A percentile compares a stretch with the other conserved stretches of the same genome.
Evolutionary conservation across 2,888 invertebrate genomes (phyloP).

Genomic region (Hipparchia semele): DNA sequence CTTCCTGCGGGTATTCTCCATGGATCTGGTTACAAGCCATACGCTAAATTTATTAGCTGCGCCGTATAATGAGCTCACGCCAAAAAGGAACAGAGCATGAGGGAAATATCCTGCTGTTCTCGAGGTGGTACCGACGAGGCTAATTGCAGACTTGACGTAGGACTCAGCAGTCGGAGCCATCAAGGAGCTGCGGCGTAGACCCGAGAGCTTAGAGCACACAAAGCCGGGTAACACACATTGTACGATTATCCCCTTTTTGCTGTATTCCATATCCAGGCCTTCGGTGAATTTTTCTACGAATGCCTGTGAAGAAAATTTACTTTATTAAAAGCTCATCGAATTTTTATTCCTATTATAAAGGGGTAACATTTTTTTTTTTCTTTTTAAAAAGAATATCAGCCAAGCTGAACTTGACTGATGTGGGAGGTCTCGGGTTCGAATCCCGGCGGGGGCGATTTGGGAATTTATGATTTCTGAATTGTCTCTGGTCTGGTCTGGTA

Average conservation of each 20-base stretch:
- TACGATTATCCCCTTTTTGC: constrained; percentile 87
- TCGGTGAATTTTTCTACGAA: constrained; percentile 92
- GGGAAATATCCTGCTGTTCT: constrained; percentile 90
- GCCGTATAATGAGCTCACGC: constrained; percentile 72
- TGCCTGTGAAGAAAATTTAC: constrained; percentile 77
- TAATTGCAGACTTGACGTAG: constrained; percentile 88
- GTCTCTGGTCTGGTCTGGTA: too few relatives aligned
- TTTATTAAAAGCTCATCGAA: neutral
- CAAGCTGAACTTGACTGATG: too few relatives aligned
- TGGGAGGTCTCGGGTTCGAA: too few relatives aligned
- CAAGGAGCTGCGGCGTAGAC: constrained; percentile 87
- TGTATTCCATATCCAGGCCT: constrained; percentile 90
- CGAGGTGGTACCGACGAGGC: constrained; percentile 86
- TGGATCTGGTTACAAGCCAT: constrained; percentile 85
- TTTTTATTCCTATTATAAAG: too few relatives aligned
- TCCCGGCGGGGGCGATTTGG: too few relatives aligned
- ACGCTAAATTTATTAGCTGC: constrained; percentile 81
- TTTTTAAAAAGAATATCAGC: too few relatives aligned
- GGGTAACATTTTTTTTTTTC: too few relatives aligned
- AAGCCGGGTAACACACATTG: constrained; percentile 94
- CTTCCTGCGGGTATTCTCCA: constrained; percentile 85
- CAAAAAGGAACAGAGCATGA: constrained; percentile 83
- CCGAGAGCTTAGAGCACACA: constrained; percentile 96
- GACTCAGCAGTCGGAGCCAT: constrained; percentile 89
- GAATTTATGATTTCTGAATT: too few relatives aligned